Evolutionary conservation across 2,113 vertebrate species (phyloP).

Genomic region (Uropsilus gracilis): DNA sequence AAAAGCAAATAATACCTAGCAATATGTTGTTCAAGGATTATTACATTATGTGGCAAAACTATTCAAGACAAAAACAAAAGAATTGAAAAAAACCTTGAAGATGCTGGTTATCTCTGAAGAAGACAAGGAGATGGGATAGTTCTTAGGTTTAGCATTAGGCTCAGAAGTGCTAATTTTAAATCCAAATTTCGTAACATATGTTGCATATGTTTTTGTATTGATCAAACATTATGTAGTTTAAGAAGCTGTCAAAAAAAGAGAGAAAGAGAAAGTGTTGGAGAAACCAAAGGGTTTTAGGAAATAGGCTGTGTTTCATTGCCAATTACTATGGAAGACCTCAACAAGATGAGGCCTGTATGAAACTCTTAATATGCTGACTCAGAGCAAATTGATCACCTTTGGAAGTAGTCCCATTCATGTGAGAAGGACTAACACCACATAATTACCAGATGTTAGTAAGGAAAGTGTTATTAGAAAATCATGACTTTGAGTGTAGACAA

Average conservation of each 20-base stretch:
- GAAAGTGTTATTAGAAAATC: neutral
- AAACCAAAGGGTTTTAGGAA: slow-evolving; percentile 24
- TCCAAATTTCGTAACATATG: neutral
- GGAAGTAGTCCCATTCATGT: slow-evolving; percentile 21
- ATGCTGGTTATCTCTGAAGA: neutral
- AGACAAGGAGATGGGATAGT: neutral
- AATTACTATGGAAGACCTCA: neutral
- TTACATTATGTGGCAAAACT: neutral
- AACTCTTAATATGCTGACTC: neutral
- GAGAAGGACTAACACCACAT: neutral
- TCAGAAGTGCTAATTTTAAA: slow-evolving; percentile 8
- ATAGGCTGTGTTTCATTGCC: neutral
- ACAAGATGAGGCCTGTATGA: neutral
- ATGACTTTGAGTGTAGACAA: neutral
- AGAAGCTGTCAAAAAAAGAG: neutral
- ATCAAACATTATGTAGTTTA: slow-evolving; percentile 3
- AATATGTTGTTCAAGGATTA: neutral
- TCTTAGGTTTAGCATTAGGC: neutral
- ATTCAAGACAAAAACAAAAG: neutral
- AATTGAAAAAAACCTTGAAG: slow-evolving; percentile 19
- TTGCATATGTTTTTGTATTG: slow-evolving; percentile 18
- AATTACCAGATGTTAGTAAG: neutral
- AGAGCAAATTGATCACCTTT: neutral
- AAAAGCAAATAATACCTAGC: neutral
- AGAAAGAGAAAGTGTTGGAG: neutral